Percentiles rank a stretch among this genome's conserved stretches.
These are phyloP conservation scores for Cherax destructor DNA, from an alignment of 1,140 invertebrate genomes.

Conservation along the genomic window DNA sequence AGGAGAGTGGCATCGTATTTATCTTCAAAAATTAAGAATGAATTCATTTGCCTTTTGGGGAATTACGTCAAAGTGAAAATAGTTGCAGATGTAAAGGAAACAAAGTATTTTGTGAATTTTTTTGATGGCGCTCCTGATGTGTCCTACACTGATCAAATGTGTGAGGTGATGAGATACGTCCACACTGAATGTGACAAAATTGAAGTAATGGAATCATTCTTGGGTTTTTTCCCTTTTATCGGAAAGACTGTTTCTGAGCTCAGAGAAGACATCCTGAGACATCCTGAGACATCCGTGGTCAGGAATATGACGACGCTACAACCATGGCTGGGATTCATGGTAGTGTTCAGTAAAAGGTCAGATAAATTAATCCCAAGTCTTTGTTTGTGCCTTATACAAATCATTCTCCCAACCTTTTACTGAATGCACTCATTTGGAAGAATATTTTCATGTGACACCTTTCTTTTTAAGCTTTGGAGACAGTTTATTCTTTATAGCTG, in stretches of 20 bases:
- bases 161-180: no score
- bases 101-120: conserved; percentile 10
- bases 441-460: no score
- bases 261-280: background rate
- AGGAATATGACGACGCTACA: background rate
- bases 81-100: background rate
- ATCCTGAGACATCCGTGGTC: conserved; percentile 1
- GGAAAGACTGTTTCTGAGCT: conserved; percentile 3
- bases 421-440: conserved; percentile 22
- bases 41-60: no score
- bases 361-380: conserved; percentile 12
- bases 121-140: no score
- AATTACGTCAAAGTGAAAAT: background rate
- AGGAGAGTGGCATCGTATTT: conserved; percentile 13
- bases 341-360: no score
- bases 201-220: conserved; percentile 30
- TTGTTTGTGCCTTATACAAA: conserved; percentile 18
- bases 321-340: background rate
- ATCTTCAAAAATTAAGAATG: background rate
- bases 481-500: no score
- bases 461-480: no score
- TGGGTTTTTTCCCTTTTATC: conserved; percentile 17
- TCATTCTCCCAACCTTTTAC: background rate
- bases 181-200: no score
- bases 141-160: no score